phyloP scores from a whole-genome alignment of 2,888 invertebrate species.

The Mimas tiliae region DNA sequence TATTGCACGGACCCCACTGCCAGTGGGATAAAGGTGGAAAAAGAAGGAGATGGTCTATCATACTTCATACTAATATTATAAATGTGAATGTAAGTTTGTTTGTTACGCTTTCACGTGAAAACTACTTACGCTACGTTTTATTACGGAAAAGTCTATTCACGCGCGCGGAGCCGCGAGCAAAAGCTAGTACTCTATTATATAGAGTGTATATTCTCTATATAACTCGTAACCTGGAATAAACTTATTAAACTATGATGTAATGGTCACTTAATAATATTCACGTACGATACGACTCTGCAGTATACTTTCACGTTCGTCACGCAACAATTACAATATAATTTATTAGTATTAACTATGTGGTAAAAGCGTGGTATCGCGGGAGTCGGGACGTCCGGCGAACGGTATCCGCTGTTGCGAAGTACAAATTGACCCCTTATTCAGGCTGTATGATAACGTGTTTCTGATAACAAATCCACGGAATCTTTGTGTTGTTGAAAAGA shows the following conservation, averaged over 20 bases:
- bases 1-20: too few relatives aligned
- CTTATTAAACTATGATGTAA: neutral
- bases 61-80: too few relatives aligned
- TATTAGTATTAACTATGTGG: constrained; percentile 32
- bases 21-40: too few relatives aligned
- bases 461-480: constrained; percentile 2
- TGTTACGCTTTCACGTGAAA: too few relatives aligned
- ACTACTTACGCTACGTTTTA: too few relatives aligned
- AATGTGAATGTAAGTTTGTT: too few relatives aligned
- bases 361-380: constrained; percentile 47
- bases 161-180: too few relatives aligned
- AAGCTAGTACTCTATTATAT: too few relatives aligned
- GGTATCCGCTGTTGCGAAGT: constrained; percentile 44
- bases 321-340: constrained; percentile 25
- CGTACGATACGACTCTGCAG: neutral
- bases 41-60: too few relatives aligned
- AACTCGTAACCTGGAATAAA: neutral
- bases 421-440: constrained; percentile 40
- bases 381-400: constrained; percentile 42
- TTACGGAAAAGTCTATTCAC: too few relatives aligned
- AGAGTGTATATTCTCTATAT: neutral
- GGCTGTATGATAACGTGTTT: constrained; percentile 17
- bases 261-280: constrained; percentile 8
- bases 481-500: neutral
- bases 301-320: constrained; percentile 9